Evolutionary conservation across 2,113 vertebrate genomes (phyloP).

Genomic region (Gambusia holbrooki): DNA sequence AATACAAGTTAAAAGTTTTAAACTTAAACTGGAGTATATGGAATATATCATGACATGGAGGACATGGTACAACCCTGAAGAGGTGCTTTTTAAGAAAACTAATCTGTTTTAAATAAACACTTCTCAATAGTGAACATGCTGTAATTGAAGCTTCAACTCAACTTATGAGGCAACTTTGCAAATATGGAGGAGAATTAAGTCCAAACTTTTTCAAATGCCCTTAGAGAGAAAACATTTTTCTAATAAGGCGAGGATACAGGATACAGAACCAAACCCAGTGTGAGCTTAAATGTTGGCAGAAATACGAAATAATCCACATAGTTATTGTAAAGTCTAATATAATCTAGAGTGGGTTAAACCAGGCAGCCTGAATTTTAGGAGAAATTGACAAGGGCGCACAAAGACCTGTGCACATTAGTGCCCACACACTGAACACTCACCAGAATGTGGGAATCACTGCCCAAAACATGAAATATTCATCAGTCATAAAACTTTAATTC

Average conservation of each 20-base stretch:
- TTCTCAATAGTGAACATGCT: neutral
- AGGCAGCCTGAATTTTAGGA: slow-evolving; percentile 33
- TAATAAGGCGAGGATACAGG: neutral
- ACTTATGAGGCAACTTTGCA: neutral
- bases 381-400: slow-evolving; percentile 38
- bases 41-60: neutral
- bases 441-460: slow-evolving; percentile 81
- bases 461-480: slow-evolving; percentile 84
- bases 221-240: neutral
- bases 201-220: neutral
- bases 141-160: neutral
- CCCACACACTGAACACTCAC: slow-evolving; percentile 48
- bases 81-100: neutral
- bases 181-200: neutral
- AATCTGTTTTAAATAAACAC: neutral
- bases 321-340: neutral
- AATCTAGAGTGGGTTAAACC: slow-evolving; percentile 48
- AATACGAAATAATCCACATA: neutral
- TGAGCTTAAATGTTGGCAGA: neutral
- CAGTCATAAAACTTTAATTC: slow-evolving; percentile 84
- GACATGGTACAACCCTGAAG: neutral
- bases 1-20: neutral
- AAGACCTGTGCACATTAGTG: neutral
- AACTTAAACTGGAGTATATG: no score
- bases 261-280: neutral